Conservation (phyloP, 1,140 invertebrate genomes). For the Sycophila sp. region DNA sequence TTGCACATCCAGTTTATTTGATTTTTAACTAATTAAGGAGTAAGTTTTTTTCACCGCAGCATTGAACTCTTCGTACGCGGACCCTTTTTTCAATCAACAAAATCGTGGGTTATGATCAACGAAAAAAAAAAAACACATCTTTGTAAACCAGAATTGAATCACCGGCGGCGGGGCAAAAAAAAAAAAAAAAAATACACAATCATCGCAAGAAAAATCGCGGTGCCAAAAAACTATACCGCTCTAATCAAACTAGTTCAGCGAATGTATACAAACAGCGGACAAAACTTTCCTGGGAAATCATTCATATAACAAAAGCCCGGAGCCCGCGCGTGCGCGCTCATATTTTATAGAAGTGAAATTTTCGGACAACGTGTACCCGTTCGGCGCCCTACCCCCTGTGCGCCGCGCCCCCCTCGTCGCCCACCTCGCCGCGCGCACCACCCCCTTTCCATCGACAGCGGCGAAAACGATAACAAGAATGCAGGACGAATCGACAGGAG, state of each 20-base stretch:
- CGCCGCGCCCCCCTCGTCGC: not conserved
- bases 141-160: no score
- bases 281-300: not conserved
- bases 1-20: no score
- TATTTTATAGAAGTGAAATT: conserved; percentile 41
- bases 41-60: no score
- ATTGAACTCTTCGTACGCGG: no score
- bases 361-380: conserved; percentile 12
- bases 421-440: not conserved
- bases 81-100: no score
- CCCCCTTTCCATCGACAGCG: conserved; percentile 19
- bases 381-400: not conserved
- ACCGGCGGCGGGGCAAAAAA: no score
- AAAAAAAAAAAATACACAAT: not conserved
- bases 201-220: not conserved
- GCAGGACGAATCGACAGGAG: conserved; percentile 18
- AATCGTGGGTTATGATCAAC: no score
- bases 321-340: conserved; percentile 14
- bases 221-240: not conserved
- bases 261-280: not conserved
- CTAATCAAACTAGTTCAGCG: conserved; percentile 23
- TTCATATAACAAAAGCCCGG: not conserved
- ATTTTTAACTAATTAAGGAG: no score
- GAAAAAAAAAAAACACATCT: no score
- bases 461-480: conserved; percentile 41